These are phyloP conservation scores for Ctenicera cuprea DNA, from an alignment of 2,888 invertebrate species.

Conservation along the genomic window DNA sequence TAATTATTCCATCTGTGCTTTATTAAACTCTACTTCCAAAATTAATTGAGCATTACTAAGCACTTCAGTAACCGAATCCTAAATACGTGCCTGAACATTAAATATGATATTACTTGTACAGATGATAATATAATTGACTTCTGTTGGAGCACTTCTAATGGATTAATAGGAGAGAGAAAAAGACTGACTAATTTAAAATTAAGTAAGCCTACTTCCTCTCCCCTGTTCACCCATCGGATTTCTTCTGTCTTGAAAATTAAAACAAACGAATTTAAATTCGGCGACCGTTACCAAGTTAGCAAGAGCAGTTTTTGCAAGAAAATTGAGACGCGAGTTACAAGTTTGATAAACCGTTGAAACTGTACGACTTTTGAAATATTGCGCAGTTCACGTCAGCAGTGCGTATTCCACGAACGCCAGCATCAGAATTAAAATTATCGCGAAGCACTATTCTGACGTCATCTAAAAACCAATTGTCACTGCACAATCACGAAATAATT, in stretches of 20 bases:
- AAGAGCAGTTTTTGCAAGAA: neutral
- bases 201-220: constrained; percentile 81
- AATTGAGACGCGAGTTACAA: neutral
- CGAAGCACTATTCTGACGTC: constrained; percentile 38
- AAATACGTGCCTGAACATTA: too few species aligned
- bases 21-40: too few species aligned
- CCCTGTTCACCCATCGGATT: constrained; percentile 73
- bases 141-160: constrained; percentile 54
- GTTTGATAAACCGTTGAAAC: constrained; percentile 10
- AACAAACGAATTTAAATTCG: constrained; percentile 6
- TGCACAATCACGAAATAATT: constrained; percentile 23
- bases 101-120: too few species aligned
- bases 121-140: too few species aligned
- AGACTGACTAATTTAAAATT: constrained; percentile 81
- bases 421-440: constrained; percentile 30
- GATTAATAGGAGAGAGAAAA: constrained; percentile 85
- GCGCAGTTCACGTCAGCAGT: constrained; percentile 41
- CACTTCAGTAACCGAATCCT: too few species aligned
- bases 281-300: neutral
- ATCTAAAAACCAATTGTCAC: constrained; percentile 35
- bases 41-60: neutral
- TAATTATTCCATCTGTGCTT: too few species aligned
- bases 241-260: constrained; percentile 38
- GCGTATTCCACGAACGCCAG: constrained; percentile 29
- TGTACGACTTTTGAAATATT: constrained; percentile 30